A percentile compares a stretch with the other conserved stretches of the same genome.
Conservation (phyloP, 2,888 invertebrate species). For the Lymantria monacha region DNA sequence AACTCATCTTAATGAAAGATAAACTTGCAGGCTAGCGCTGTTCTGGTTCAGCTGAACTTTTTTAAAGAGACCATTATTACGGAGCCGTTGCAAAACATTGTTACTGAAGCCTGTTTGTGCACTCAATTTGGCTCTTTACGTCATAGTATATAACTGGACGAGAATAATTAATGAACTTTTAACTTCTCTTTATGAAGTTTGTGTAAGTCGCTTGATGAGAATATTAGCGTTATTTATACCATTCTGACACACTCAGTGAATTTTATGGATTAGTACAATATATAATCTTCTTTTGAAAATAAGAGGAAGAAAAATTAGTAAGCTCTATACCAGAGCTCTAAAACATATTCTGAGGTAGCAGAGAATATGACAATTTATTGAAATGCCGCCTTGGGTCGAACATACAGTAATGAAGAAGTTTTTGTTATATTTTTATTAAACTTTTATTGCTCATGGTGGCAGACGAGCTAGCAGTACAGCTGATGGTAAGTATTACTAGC, state of each 20-base stretch:
- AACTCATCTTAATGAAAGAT: not conserved
- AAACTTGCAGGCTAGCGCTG: not conserved
- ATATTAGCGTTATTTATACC: not conserved
- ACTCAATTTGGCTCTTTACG: not conserved
- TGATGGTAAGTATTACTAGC: too few species aligned
- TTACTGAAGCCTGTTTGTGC: not conserved
- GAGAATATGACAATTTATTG: too few species aligned
- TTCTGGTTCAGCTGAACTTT: not conserved
- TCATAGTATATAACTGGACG: not conserved
- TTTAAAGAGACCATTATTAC: not conserved
- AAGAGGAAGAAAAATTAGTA: too few species aligned
- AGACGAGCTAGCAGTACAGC: too few species aligned
- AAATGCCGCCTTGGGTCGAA: too few species aligned
- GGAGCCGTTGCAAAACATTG: not conserved
- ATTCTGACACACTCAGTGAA: not conserved
- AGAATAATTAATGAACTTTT: not conserved
- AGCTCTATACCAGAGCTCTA: too few species aligned
- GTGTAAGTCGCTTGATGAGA: not conserved
- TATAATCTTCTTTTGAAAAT: too few species aligned
- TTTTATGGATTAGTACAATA: too few species aligned
- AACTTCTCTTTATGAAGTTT: not conserved
- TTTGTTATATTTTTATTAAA: too few species aligned
- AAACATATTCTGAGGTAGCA: too few species aligned
- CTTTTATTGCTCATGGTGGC: too few species aligned
- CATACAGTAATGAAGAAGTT: too few species aligned